Evolutionary conservation across 2,888 invertebrate species (phyloP).

Genomic region (Pemphredon lugubris): DNA sequence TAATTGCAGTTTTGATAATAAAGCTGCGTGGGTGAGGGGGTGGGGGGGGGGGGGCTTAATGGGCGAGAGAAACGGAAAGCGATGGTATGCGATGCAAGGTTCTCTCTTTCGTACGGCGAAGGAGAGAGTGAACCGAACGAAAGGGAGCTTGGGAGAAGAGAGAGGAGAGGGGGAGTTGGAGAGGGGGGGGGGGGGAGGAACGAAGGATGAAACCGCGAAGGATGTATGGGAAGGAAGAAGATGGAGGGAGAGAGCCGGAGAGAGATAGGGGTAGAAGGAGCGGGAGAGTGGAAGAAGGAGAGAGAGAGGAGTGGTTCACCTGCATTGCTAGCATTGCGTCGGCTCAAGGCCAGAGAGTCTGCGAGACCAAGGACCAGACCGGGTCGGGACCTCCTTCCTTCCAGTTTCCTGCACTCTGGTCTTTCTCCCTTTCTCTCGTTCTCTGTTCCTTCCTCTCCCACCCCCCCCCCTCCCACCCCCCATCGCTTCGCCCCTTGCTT

Average conservation of each 20-base stretch:
- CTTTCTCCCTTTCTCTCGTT: constrained; percentile 40
- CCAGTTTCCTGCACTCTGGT: constrained; percentile 73
- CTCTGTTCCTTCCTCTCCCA: constrained; percentile 32
- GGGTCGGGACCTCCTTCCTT: constrained; percentile 78
- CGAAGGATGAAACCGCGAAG: constrained; percentile 48
- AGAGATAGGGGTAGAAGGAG: constrained; percentile 41
- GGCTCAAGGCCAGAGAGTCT: constrained; percentile 79
- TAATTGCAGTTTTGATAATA: no score
- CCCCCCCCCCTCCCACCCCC: constrained; percentile 22
- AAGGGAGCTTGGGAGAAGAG: constrained; percentile 62
- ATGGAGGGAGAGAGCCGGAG: constrained; percentile 48
- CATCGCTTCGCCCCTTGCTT: constrained; percentile 28
- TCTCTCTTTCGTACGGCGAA: constrained; percentile 65
- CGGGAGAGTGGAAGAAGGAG: constrained; percentile 57
- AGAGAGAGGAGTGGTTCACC: constrained; percentile 79
- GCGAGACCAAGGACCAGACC: constrained; percentile 78
- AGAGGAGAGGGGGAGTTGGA: constrained; percentile 24
- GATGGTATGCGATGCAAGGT: constrained; percentile 68
- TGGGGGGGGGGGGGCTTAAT: no score
- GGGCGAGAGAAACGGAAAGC: constrained; percentile 35
- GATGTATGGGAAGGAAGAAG: constrained; percentile 55
- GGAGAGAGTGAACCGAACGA: constrained; percentile 76
- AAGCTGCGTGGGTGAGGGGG: no score
- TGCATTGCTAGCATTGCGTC: constrained; percentile 81
- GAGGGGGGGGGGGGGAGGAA: constrained; percentile 23